Conservation (phyloP, 1,140 invertebrate species). For the Drosophila willistoni region DNA sequence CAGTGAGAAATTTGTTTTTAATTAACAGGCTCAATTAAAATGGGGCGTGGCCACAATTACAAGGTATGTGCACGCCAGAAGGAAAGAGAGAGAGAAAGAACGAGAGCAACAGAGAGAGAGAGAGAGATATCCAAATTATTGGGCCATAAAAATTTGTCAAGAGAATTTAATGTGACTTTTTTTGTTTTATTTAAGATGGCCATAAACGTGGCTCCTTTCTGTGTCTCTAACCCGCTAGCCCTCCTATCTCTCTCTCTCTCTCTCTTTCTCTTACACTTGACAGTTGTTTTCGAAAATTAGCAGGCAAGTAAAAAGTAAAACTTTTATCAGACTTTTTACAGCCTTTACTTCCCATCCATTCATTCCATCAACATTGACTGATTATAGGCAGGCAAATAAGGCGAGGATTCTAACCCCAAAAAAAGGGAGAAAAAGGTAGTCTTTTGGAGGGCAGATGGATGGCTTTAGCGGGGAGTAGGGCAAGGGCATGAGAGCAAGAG, state of each 20-base stretch:
- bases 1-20: not conserved
- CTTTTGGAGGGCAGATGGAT: no score
- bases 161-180: slow-evolving; percentile 32
- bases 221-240: no score
- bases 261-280: slow-evolving; percentile 35
- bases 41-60: not conserved
- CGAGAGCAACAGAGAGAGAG: slow-evolving; percentile 52
- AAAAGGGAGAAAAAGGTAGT: slow-evolving; percentile 20
- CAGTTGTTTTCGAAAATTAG: slow-evolving; percentile 50
- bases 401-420: slow-evolving; percentile 25
- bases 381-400: slow-evolving; percentile 72
- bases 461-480: no score
- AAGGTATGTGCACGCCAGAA: not conserved
- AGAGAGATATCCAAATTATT: slow-evolving; percentile 66
- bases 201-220: slow-evolving; percentile 2
- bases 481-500: not conserved
- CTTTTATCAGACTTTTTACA: slow-evolving; percentile 70
- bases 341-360: slow-evolving; percentile 7
- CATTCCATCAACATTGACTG: slow-evolving; percentile 64
- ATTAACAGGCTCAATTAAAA: slow-evolving; percentile 1
- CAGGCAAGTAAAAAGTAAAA: slow-evolving; percentile 55
- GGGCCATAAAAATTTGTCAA: slow-evolving; percentile 67
- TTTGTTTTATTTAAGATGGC: slow-evolving; percentile 14
- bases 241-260: not conserved
- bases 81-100: not conserved